Evolutionary conservation across 2,113 vertebrate genomes (phyloP).

Genomic region (Toxostoma redivivum): DNA sequence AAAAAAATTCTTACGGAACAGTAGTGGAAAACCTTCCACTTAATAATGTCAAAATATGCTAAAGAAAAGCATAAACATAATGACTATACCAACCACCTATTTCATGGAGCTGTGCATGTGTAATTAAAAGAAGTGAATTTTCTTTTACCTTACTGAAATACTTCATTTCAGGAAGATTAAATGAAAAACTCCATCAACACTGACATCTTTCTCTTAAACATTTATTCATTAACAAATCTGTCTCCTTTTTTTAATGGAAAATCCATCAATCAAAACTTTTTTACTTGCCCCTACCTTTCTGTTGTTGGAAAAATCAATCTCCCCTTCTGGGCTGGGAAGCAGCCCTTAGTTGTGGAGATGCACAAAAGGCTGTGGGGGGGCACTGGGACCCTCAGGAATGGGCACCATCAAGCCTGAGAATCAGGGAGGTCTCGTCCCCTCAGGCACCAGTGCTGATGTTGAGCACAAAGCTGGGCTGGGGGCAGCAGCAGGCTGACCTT

Average conservation of each 20-base stretch:
- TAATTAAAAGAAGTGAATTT: background rate
- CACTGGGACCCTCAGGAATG: background rate
- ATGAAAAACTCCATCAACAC: background rate
- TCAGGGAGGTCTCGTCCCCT: background rate
- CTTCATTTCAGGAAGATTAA: background rate
- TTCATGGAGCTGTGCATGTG: background rate
- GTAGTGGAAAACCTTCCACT: background rate
- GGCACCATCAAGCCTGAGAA: background rate
- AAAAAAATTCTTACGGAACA: background rate
- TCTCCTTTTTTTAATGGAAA: background rate
- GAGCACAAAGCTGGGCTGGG: background rate
- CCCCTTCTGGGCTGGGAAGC: background rate
- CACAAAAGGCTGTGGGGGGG: background rate
- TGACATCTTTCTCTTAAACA: background rate
- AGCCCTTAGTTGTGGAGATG: fast-evolving
- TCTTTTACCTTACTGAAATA: background rate
- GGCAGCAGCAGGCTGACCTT: constrained; percentile 42
- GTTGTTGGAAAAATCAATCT: background rate
- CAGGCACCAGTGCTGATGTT: background rate
- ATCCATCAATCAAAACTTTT: background rate
- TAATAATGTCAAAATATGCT: background rate
- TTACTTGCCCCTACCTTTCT: background rate
- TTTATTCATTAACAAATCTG: background rate
- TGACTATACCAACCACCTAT: background rate
- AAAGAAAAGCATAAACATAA: background rate